Conservation (phyloP, 2,113 vertebrate genomes). For the Actinemys pallida region DNA sequence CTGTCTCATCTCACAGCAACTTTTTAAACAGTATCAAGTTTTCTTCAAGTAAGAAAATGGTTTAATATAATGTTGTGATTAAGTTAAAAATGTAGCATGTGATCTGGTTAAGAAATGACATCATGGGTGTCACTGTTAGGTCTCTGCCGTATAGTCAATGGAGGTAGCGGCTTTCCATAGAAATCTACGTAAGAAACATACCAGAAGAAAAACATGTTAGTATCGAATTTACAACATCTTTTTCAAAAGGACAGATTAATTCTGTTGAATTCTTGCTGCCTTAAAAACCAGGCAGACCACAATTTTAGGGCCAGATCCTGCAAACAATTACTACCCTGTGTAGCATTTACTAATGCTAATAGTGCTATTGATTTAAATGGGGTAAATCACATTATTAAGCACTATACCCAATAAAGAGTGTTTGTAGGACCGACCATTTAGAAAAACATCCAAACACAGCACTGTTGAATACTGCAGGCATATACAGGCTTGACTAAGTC, state of each 20-base stretch:
- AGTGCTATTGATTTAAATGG: not conserved
- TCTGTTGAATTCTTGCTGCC: not conserved
- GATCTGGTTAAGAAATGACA: slow-evolving; percentile 71
- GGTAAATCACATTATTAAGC: not conserved
- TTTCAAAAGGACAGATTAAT: not conserved
- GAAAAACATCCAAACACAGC: not conserved
- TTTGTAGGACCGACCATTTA: not conserved
- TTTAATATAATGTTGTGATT: not conserved
- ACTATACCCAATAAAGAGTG: not conserved
- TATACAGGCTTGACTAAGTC: not conserved
- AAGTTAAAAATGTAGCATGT: not conserved
- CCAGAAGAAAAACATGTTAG: slow-evolving; percentile 44
- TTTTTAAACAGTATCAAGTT: not conserved
- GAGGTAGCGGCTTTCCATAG: slow-evolving; percentile 82
- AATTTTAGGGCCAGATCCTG: slow-evolving; percentile 9
- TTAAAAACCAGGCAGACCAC: not conserved
- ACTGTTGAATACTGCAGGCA: not conserved
- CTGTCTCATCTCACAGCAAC: not conserved
- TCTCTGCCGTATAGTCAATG: slow-evolving; percentile 74
- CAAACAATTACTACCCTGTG: not conserved
- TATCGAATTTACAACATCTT: not conserved
- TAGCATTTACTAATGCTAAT: not conserved
- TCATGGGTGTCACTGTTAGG: slow-evolving; percentile 81
- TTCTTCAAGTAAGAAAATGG: not conserved
- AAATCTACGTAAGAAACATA: slow-evolving; percentile 75